phyloP scores from a whole-genome alignment of 2,113 vertebrate genomes.

The Hippocampus barbouri region DNA sequence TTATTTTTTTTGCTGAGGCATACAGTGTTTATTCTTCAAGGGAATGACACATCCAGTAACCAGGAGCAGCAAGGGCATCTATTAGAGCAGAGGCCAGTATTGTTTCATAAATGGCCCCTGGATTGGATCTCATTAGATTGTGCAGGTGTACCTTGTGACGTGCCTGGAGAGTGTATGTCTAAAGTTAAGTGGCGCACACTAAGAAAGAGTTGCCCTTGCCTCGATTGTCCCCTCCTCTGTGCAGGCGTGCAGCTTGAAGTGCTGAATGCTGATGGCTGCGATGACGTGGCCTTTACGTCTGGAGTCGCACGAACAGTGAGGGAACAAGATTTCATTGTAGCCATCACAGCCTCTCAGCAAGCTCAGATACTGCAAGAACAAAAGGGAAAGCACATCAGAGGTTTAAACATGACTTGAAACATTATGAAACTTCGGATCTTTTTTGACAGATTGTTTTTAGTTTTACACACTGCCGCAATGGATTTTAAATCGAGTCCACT shows the following conservation, averaged over 20 bases:
- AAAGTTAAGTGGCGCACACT: not conserved
- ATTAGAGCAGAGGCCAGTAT: too few species aligned
- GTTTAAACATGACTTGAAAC: not conserved
- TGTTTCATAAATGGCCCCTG: too few species aligned
- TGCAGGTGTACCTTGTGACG: not conserved
- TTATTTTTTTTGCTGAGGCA: not conserved
- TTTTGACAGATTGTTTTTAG: not conserved
- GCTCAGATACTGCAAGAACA: conserved; percentile 80
- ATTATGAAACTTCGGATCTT: not conserved
- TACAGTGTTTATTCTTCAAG: not conserved
- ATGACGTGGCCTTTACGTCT: conserved; percentile 91
- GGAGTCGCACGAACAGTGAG: conserved; percentile 94
- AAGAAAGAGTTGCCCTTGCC: conserved; percentile 58
- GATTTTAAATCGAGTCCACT: too few species aligned
- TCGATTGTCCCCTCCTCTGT: conserved; percentile 88
- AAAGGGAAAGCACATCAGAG: not conserved
- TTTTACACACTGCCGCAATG: not conserved
- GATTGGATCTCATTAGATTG: not conserved
- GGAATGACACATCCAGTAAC: too few species aligned
- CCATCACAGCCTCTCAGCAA: conserved; percentile 88
- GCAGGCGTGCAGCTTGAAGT: conserved; percentile 96
- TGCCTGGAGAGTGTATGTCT: not conserved
- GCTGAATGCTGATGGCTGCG: conserved; percentile 89
- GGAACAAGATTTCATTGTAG: conserved; percentile 94
- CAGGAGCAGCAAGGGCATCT: too few species aligned